Conservation (phyloP, 2,113 vertebrate species). For the Rallus limicola region DNA sequence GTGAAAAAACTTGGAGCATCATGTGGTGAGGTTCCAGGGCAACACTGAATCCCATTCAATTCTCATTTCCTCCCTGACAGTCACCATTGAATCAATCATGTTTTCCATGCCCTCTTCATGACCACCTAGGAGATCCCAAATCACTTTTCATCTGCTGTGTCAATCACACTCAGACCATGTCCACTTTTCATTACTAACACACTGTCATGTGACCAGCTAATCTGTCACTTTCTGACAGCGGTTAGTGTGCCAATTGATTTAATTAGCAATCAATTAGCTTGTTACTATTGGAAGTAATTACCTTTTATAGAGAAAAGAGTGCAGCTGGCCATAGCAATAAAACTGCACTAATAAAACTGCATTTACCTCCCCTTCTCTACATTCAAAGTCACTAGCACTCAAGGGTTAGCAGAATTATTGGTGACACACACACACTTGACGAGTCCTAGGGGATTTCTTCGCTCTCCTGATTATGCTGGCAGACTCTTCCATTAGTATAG, state of each 20-base stretch:
- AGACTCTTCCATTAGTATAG: constrained; percentile 55
- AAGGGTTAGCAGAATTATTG: constrained; percentile 81
- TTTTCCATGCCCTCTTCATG: constrained; percentile 82
- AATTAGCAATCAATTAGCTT: constrained; percentile 99
- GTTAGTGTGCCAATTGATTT: constrained; percentile 97
- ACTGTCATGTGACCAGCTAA: constrained; percentile 84
- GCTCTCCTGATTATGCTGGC: constrained; percentile 72
- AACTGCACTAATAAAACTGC: constrained; percentile 83
- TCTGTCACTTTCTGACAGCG: constrained; percentile 93
- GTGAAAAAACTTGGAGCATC: constrained; percentile 88
- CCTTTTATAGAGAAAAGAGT: constrained; percentile 97
- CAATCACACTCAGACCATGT: constrained; percentile 85
- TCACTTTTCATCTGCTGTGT: constrained; percentile 81
- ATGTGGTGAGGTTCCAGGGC: constrained; percentile 83
- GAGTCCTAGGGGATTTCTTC: constrained; percentile 81
- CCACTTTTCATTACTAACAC: constrained; percentile 85
- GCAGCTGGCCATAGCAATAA: constrained; percentile 98
- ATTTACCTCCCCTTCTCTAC: constrained; percentile 68
- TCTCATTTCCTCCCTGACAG: constrained; percentile 89
- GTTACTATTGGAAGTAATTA: constrained; percentile 99
- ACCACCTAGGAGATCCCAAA: constrained; percentile 84
- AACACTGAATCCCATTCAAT: constrained; percentile 87
- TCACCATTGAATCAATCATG: constrained; percentile 88
- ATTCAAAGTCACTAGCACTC: constrained; percentile 69
- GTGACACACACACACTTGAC: constrained; percentile 79